Conservation (phyloP, 2,888 invertebrate genomes). For the Eurytoma californica region DNA sequence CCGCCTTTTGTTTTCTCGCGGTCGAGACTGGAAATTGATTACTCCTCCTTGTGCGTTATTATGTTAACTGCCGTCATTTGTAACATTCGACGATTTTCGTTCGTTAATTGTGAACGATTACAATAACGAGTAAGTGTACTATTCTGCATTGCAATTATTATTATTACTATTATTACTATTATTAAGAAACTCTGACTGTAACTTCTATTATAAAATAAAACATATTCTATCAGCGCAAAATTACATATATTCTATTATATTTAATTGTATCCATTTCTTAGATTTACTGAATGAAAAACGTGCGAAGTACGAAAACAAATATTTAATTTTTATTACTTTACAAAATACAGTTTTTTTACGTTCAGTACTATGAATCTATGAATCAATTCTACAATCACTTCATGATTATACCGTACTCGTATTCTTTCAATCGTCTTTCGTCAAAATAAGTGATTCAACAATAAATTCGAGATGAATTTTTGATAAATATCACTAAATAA, state of each 20-base stretch:
- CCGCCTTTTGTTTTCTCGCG: background rate
- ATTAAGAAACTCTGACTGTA: slow-evolving; percentile 60
- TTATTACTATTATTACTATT: slow-evolving; percentile 48
- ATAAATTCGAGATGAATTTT: background rate
- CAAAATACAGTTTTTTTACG: background rate
- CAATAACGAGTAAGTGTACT: slow-evolving; percentile 27
- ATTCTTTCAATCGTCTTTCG: no score
- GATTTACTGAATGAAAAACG: background rate
- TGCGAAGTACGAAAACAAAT: slow-evolving; percentile 26
- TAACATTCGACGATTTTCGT: slow-evolving; percentile 11
- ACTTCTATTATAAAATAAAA: slow-evolving; percentile 59
- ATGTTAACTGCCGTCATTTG: slow-evolving; percentile 20
- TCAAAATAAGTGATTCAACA: no score
- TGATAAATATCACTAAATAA: slow-evolving; percentile 1
- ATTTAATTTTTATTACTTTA: background rate
- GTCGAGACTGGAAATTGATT: slow-evolving; percentile 30
- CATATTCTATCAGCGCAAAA: slow-evolving; percentile 51
- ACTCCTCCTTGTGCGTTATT: slow-evolving; percentile 18
- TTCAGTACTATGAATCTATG: no score
- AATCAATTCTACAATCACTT: no score
- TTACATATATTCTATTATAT: background rate
- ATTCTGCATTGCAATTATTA: slow-evolving; percentile 46
- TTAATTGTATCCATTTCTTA: background rate
- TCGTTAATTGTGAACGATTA: slow-evolving; percentile 5
- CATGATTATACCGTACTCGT: no score